A percentile compares a stretch with the other conserved stretches of the same genome.
Evolutionary conservation across 1,140 invertebrate genomes (phyloP).

Genomic region (Wiebesia pumilae): DNA sequence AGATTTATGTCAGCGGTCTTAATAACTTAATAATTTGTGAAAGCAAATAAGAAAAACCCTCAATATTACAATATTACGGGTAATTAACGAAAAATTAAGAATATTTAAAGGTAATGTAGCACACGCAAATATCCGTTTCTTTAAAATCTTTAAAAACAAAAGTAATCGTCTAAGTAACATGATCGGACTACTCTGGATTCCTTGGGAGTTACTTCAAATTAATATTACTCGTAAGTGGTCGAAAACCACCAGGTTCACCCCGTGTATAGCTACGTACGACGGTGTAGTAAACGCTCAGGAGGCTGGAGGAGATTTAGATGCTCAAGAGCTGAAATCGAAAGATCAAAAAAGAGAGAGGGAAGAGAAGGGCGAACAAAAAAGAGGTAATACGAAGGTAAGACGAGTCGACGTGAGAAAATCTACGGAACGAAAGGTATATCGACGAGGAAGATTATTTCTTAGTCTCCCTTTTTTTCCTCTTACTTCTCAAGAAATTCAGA

Average conservation of each 20-base stretch:
- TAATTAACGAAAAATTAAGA: no score
- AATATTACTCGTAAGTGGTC: background rate
- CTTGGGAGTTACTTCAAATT: background rate
- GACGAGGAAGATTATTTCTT: slow-evolving; percentile 12
- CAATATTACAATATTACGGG: no score
- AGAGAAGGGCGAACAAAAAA: slow-evolving; percentile 44
- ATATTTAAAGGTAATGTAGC: background rate
- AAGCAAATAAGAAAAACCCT: no score
- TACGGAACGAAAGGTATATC: slow-evolving; percentile 32
- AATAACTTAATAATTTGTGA: no score
- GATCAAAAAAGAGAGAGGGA: slow-evolving; percentile 8
- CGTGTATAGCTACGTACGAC: background rate
- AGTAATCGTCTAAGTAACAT: background rate
- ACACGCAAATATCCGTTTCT: background rate
- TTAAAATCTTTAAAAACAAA: background rate
- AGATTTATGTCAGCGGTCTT: no score
- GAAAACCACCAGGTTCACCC: background rate
- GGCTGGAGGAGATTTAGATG: background rate
- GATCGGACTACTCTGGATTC: background rate
- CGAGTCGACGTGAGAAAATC: slow-evolving; percentile 57
- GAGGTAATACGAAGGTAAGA: slow-evolving; percentile 51
- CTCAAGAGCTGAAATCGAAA: slow-evolving; percentile 2
- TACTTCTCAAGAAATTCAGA: slow-evolving; percentile 20
- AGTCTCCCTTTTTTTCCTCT: background rate
- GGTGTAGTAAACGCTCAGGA: background rate